Conservation (phyloP, 2,888 invertebrate genomes). For the Eulithis prunata region DNA sequence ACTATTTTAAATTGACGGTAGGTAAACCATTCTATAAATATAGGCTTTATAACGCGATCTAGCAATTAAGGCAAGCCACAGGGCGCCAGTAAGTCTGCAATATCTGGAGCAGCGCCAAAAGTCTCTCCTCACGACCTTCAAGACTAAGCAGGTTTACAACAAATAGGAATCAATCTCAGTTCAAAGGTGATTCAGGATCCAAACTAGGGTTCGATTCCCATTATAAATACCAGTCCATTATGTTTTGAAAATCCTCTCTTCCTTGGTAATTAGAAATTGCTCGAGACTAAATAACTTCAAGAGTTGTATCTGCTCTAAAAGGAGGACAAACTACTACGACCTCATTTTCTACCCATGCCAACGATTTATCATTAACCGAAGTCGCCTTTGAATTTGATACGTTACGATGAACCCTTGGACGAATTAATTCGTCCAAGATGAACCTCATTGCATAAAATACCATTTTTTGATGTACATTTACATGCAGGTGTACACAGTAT, state of each 20-base stretch:
- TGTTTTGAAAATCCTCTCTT: too few relatives aligned
- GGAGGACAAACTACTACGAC: too few relatives aligned
- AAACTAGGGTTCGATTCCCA: not conserved
- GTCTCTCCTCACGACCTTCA: conserved; percentile 40
- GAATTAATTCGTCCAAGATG: too few relatives aligned
- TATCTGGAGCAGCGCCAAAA: conserved; percentile 42
- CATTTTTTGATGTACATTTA: too few relatives aligned
- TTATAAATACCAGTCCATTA: too few relatives aligned
- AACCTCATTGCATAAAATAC: too few relatives aligned
- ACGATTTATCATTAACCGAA: too few relatives aligned
- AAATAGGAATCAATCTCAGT: conserved; percentile 31
- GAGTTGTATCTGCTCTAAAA: too few relatives aligned
- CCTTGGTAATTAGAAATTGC: too few relatives aligned
- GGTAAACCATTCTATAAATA: conserved; percentile 16
- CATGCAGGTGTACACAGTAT: conserved; percentile 11
- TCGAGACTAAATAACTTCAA: too few relatives aligned
- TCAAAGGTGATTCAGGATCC: not conserved
- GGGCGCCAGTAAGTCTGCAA: conserved; percentile 46
- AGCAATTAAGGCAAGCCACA: conserved; percentile 46
- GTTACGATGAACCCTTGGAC: too few relatives aligned
- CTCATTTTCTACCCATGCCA: not conserved
- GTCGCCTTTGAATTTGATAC: too few relatives aligned
- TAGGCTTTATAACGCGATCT: conserved; percentile 30
- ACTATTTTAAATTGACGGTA: conserved; percentile 5
- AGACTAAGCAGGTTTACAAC: conserved; percentile 32